These are phyloP conservation scores for Oxyruncus cristatus DNA, from an alignment of 2,113 vertebrate species.

Conservation along the genomic window DNA sequence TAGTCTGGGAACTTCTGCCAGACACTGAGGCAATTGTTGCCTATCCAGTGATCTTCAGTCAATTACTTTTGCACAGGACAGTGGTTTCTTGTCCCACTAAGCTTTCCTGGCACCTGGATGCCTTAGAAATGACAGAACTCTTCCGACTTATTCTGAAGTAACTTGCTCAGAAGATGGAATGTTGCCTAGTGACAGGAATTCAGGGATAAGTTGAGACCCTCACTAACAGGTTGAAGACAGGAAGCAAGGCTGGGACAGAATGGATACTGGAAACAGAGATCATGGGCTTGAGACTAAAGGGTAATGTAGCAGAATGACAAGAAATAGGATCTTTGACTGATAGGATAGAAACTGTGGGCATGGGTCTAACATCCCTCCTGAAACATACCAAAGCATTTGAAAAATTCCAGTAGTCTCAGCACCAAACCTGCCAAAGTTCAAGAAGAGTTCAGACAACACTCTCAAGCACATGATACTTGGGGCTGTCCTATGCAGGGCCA, in stretches of 20 bases:
- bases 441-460: not conserved
- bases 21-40: rapidly evolving
- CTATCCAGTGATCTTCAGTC: not conserved
- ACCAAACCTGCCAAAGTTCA: not conserved
- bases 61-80: not conserved
- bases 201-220: not conserved
- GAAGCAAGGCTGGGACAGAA: not conserved
- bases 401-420: not conserved
- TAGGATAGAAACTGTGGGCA: not conserved
- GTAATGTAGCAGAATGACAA: not conserved
- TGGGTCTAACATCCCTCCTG: not conserved
- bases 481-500: not conserved
- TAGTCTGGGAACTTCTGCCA: not conserved
- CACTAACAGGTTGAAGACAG: not conserved
- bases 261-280: not conserved
- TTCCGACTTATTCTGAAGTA: not conserved
- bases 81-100: not conserved
- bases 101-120: not conserved
- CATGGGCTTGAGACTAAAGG: not conserved
- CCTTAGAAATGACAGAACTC: not conserved
- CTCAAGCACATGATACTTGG: not conserved
- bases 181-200: not conserved
- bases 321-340: not conserved
- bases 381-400: not conserved
- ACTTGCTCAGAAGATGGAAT: not conserved